A percentile compares a stretch with the other conserved stretches of the same genome.
Evolutionary conservation across 2,797 vertebrate genomes (phyloP).

Genomic region (Sebastes reedi): DNA sequence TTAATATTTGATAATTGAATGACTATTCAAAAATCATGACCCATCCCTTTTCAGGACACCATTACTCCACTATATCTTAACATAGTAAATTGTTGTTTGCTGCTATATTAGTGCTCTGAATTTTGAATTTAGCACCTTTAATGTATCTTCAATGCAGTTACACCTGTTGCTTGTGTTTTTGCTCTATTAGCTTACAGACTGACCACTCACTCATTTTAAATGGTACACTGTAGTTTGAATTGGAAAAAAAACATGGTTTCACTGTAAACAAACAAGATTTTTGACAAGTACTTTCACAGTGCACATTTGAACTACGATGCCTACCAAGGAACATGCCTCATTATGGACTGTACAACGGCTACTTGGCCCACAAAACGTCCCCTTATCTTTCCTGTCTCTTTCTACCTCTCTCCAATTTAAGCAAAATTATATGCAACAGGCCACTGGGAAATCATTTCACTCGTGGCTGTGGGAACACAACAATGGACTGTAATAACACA

Average conservation of each 20-base stretch:
- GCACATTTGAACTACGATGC: not conserved
- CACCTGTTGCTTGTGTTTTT: not conserved
- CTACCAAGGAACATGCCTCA: not conserved
- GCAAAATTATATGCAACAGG: conserved; percentile 26
- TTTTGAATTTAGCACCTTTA: no score
- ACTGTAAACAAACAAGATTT: not conserved
- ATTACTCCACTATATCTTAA: no score
- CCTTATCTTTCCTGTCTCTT: not conserved
- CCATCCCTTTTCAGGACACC: no score
- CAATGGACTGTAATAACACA: conserved; percentile 42
- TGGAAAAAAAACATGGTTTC: not conserved
- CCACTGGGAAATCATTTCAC: conserved; percentile 43
- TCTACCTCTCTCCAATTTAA: conserved; percentile 16
- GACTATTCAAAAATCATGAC: no score
- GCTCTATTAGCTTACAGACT: not conserved
- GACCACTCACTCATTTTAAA: not conserved
- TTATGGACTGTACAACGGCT: not conserved
- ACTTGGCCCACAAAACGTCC: not conserved
- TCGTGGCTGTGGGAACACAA: conserved; percentile 22
- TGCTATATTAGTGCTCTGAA: no score
- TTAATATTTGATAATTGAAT: no score
- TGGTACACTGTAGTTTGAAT: not conserved
- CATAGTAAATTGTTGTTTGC: no score
- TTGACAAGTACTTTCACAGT: not conserved
- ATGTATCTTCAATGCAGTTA: not conserved